Conservation (phyloP, 2,113 vertebrate species). For the Phrynocephalus versicolor region DNA sequence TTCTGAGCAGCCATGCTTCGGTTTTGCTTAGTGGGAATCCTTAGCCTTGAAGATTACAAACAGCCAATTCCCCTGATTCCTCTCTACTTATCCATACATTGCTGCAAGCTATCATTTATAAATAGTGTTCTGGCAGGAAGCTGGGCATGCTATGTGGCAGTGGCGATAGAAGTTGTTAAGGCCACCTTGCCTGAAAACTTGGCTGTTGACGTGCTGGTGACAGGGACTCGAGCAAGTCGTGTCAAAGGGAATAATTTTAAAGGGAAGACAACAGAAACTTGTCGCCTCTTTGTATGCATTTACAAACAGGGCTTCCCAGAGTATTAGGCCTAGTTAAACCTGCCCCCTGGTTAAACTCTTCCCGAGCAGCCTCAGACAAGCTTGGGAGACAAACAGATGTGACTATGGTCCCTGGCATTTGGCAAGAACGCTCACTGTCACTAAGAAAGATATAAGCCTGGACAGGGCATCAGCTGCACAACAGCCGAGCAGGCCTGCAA, state of each 20-base stretch:
- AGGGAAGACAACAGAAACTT: slow-evolving; percentile 77
- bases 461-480: slow-evolving; percentile 90
- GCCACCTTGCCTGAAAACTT: slow-evolving; percentile 78
- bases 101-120: slow-evolving; percentile 71
- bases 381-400: slow-evolving; percentile 84
- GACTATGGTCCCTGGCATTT: slow-evolving; percentile 87
- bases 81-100: slow-evolving; percentile 60
- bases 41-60: slow-evolving; percentile 55
- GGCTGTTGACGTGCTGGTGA: slow-evolving; percentile 77
- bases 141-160: slow-evolving; percentile 61
- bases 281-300: slow-evolving; percentile 70
- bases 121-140: slow-evolving; percentile 64
- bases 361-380: slow-evolving; percentile 75
- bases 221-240: slow-evolving; percentile 72
- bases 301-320: slow-evolving; percentile 74
- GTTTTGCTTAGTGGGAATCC: slow-evolving; percentile 68
- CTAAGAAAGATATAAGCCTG: slow-evolving; percentile 80
- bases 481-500: slow-evolving; percentile 69
- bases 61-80: slow-evolving; percentile 65
- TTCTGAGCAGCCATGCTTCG: slow-evolving; percentile 56
- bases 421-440: slow-evolving; percentile 89
- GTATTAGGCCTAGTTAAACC: slow-evolving; percentile 76
- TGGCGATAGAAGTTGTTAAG: slow-evolving; percentile 66
- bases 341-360: slow-evolving; percentile 81
- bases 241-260: slow-evolving; percentile 79